Evolutionary conservation across 1,140 invertebrate species (phyloP).

Genomic region (Drosophila setifemur): DNA sequence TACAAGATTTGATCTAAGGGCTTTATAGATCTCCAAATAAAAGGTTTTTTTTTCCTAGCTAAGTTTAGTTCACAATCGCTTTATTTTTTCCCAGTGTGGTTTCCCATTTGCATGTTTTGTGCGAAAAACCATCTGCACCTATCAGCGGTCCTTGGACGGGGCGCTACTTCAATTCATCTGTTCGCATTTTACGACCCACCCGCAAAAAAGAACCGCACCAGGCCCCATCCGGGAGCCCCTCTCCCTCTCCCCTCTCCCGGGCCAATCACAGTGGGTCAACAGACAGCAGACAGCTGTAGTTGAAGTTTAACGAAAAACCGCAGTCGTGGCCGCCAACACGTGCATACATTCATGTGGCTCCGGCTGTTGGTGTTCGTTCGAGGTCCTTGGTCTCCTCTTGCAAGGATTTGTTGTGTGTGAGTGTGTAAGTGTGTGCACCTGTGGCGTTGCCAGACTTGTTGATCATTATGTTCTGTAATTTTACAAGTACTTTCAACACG

Average conservation of each 20-base stretch:
- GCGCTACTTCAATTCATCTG: constrained; percentile 61
- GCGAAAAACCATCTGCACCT: constrained; percentile 58
- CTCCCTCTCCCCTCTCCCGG: not conserved
- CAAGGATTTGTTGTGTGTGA: constrained; percentile 8
- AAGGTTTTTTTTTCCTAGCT: not conserved
- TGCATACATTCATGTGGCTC: constrained; percentile 33
- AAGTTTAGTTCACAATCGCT: too few relatives aligned
- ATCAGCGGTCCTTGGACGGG: constrained; percentile 25
- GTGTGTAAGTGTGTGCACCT: constrained; percentile 4
- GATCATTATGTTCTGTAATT: constrained; percentile 17
- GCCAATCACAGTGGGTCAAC: constrained; percentile 53
- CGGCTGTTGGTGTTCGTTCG: not conserved
- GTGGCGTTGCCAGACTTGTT: constrained; percentile 53
- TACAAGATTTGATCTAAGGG: too few relatives aligned
- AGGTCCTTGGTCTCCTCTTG: constrained; percentile 53
- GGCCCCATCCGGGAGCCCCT: not conserved
- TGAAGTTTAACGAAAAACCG: constrained; percentile 30
- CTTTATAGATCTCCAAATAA: not conserved
- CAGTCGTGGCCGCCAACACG: constrained; percentile 42
- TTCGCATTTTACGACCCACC: constrained; percentile 55
- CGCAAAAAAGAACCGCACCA: not conserved
- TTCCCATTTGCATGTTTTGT: constrained; percentile 61
- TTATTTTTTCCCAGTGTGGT: constrained; percentile 1
- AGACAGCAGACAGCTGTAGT: constrained; percentile 49
- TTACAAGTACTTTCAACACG: constrained; percentile 34